phyloP scores from a whole-genome alignment of 2,888 invertebrate genomes.

The Esperia sulphurella region DNA sequence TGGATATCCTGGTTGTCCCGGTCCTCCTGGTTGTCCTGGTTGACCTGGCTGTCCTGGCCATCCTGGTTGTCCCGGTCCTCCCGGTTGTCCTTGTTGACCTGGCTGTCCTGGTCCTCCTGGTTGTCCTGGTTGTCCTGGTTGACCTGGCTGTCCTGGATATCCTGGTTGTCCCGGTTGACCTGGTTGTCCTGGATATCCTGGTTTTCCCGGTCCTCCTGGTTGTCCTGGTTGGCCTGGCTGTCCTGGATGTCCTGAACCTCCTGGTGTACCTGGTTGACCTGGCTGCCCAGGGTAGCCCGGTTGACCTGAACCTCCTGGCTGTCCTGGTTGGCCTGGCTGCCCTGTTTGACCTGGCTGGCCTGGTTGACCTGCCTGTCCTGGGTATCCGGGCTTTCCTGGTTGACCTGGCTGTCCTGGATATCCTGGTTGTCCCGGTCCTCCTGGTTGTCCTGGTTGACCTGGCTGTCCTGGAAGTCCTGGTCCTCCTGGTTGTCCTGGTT shows the following conservation, averaged over 20 bases:
- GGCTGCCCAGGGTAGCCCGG: constrained; percentile 19
- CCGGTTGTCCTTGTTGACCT: constrained; percentile 20
- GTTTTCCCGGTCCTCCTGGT: constrained; percentile 17
- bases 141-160: constrained; percentile 20
- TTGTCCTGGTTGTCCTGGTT: constrained; percentile 62
- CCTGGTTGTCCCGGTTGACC: constrained; percentile 28
- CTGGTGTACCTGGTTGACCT: constrained; percentile 29
- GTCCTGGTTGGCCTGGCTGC: constrained; percentile 18
- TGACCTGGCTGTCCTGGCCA: constrained; percentile 15
- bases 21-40: constrained; percentile 13
- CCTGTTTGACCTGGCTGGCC: constrained; percentile 34
- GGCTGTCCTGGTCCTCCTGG: constrained; percentile 21
- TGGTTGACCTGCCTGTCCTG: constrained; percentile 37
- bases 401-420: constrained; percentile 20
- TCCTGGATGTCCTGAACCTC: constrained; percentile 21
- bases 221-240: constrained; percentile 21
- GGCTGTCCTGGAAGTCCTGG: constrained; percentile 16
- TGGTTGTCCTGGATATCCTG: constrained; percentile 13
- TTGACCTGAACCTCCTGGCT: constrained; percentile 18
- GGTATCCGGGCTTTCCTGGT: constrained; percentile 53
- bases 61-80: constrained; percentile 16
- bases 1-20: constrained; percentile 15
- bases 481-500: constrained; percentile 17
- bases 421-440: constrained; percentile 13
- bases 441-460: constrained; percentile 15